Evolutionary conservation across 2,888 invertebrate species (phyloP).

Genomic region (Baccha elongata): DNA sequence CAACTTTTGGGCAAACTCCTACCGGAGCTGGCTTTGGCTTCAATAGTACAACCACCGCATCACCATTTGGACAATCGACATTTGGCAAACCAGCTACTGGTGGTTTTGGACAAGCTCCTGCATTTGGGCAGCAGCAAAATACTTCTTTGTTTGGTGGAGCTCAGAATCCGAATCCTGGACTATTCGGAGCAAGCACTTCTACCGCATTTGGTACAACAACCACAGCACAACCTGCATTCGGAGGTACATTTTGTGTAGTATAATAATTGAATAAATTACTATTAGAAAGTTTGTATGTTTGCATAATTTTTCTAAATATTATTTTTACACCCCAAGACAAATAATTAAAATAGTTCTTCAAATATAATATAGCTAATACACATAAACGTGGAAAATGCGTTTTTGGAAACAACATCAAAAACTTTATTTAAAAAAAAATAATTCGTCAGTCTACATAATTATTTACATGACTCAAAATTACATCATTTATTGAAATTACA

Average conservation of each 20-base stretch:
- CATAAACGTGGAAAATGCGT: too few relatives aligned
- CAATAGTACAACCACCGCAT: conserved; percentile 78
- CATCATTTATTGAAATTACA: too few relatives aligned
- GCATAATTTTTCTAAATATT: too few relatives aligned
- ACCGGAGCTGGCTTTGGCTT: conserved; percentile 79
- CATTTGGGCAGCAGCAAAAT: conserved; percentile 85
- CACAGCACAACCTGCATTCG: conserved; percentile 81
- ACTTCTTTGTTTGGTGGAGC: conserved; percentile 85
- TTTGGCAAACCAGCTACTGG: conserved; percentile 85
- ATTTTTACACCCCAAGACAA: too few relatives aligned
- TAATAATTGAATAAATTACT: too few relatives aligned
- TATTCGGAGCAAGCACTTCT: conserved; percentile 84
- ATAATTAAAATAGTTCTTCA: too few relatives aligned
- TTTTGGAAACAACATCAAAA: too few relatives aligned
- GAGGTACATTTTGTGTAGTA: conserved; percentile 79
- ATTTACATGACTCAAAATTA: too few relatives aligned
- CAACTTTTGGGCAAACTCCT: conserved; percentile 83
- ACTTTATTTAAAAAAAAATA: too few relatives aligned
- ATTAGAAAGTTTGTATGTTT: too few relatives aligned
- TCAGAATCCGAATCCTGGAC: conserved; percentile 80
- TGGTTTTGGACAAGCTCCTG: conserved; percentile 87
- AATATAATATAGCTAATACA: too few relatives aligned
- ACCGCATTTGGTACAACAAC: conserved; percentile 87
- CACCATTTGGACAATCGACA: conserved; percentile 83
- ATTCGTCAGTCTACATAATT: too few relatives aligned